A percentile compares a stretch with the other conserved stretches of the same genome.
phyloP scores from a whole-genome alignment of 2,888 invertebrate species.

The Caenorhabditis sulstoni region DNA sequence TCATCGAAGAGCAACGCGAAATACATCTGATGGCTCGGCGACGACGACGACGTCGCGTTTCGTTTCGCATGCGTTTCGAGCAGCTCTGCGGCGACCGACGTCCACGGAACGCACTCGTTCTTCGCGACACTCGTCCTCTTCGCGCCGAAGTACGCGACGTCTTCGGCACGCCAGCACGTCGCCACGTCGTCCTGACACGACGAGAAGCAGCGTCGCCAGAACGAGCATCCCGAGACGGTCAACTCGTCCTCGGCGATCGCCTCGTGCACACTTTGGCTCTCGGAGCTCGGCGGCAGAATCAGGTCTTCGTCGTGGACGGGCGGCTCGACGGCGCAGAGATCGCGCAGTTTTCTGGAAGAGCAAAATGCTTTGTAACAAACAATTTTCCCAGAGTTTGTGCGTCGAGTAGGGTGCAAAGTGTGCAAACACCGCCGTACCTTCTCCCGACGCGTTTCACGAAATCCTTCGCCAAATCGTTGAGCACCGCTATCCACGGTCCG shows the following conservation, averaged over 20 bases:
- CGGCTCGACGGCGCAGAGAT: too few relatives aligned
- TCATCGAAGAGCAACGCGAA: conserved; percentile 36
- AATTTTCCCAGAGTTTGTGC: background rate
- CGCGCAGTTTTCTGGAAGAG: conserved; percentile 33
- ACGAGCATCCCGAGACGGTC: conserved; percentile 45
- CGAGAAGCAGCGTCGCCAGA: conserved; percentile 55
- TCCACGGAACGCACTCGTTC: conserved; percentile 42
- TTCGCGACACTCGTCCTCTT: conserved; percentile 4
- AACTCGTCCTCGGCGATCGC: conserved; percentile 51
- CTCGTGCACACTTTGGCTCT: background rate
- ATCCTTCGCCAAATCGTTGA: conserved; percentile 27
- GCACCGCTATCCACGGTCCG: conserved; percentile 54
- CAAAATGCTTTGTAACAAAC: background rate
- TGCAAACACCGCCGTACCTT: conserved; percentile 13
- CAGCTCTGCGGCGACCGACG: conserved; percentile 31
- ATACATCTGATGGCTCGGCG: conserved; percentile 19
- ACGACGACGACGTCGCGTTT: background rate
- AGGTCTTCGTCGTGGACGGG: conserved; percentile 3
- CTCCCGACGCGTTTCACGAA: conserved; percentile 37
- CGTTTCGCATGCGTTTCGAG: too few relatives aligned
- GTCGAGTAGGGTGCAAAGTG: background rate
- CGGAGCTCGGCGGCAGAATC: background rate
- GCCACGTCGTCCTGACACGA: conserved; percentile 51
- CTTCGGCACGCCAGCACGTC: conserved; percentile 22
- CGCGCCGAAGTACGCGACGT: conserved; percentile 26